Evolutionary conservation across 2,888 invertebrate species (phyloP).

Genomic region (Monochamus alternatus): DNA sequence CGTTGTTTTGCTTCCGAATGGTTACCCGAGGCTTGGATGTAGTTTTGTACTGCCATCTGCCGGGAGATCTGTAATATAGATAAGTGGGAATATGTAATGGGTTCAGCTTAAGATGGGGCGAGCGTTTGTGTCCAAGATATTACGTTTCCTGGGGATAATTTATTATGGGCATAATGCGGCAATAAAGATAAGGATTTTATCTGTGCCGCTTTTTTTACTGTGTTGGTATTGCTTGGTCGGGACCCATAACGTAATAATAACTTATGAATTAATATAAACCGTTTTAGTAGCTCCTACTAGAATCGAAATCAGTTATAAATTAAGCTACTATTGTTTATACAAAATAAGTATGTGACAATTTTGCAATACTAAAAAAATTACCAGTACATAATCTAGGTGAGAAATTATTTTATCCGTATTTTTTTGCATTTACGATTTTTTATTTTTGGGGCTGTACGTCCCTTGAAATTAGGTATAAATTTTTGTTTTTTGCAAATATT

Average conservation of each 20-base stretch:
- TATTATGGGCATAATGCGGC: conserved; percentile 29
- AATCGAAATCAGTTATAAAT: too few relatives aligned
- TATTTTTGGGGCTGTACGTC: too few relatives aligned
- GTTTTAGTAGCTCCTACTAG: too few relatives aligned
- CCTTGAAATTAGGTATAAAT: too few relatives aligned
- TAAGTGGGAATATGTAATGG: conserved; percentile 46
- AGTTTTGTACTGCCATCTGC: conserved; percentile 93
- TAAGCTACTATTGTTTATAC: too few relatives aligned
- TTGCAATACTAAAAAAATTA: too few relatives aligned
- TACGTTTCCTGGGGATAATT: conserved; percentile 40
- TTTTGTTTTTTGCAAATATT: too few relatives aligned
- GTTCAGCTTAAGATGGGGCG: conserved; percentile 38
- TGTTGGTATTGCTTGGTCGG: neutral
- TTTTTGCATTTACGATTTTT: too few relatives aligned
- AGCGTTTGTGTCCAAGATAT: conserved; percentile 41
- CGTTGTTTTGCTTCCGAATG: conserved; percentile 79
- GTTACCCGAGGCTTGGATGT: conserved; percentile 89
- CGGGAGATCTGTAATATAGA: conserved; percentile 76
- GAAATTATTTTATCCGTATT: too few relatives aligned
- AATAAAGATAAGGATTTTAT: conserved; percentile 35
- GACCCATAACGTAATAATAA: neutral
- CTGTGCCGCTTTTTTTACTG: conserved; percentile 13
- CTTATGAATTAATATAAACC: too few relatives aligned
- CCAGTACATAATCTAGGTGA: too few relatives aligned
- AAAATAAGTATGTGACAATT: too few relatives aligned